Base-by-base conservation (phyloP, 2,113 vertebrate genomes). In the Pungitius pungitius region DNA sequence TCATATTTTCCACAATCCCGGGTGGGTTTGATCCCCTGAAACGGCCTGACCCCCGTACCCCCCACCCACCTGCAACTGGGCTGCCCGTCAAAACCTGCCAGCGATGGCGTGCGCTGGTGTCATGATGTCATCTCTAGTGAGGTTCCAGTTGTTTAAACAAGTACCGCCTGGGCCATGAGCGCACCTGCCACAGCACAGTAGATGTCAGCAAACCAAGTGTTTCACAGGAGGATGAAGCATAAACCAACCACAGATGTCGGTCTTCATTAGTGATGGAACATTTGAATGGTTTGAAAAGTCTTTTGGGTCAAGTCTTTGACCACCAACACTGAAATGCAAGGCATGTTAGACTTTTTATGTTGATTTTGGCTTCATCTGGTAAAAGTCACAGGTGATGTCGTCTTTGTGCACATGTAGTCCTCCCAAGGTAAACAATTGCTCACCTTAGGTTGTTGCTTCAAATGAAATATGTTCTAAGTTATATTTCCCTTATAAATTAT, bases 41-140 rank as follows among this genome's bases (percentile, higher is more conserved):
- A 26, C 10, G 17, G 51, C 24, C 72, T 42, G 37, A 80, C 73
- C 75, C n/a, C 51, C 51, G 61, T 11, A 3, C 35, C 57, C 33
- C 37, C 30, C 39, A 7, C 82, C 63, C 30, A 60, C 82, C 77
- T 85, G 85, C 64, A 42, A 39, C 54, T 78, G 75, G 73, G 69
- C 77, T 73, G 64, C 66, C 55, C 73, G 57, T 83, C 87, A 85
- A n/a, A 47, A 76, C 6, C 67, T 86, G 69, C 75, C 81, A 69
- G 79, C 27, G 24, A 43, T 40, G 75, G 77, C 73, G 71, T 67
- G 75, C 79, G 54, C n/a, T 82, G 1, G 0, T 59, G 78, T 81
- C 80, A 81, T 88, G 85, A 89, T 81, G 86, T 91, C 82, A 90
- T 81, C 75, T 76, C 27, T 60, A 11, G 75, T 40, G 8, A 18